Evolutionary conservation across 2,888 invertebrate species (phyloP), one percentile per base, ranked within the genome.

Genomic region (Epiblema foenella): DNA sequence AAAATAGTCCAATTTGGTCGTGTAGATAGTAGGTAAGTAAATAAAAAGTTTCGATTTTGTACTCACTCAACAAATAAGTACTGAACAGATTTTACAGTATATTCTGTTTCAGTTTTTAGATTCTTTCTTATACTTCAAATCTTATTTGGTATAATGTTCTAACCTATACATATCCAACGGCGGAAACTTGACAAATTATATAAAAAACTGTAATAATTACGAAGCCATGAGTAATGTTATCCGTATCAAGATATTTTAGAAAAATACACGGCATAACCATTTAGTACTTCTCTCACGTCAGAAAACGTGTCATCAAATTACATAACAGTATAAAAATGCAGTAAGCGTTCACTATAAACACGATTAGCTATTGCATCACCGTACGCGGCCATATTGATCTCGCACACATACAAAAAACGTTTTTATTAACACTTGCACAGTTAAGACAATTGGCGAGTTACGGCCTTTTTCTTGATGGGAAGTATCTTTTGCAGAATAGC

Each of bases 301-400:
- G 56, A 12, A 39, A 39, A 69, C 56, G 69, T 67, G 66, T 73
- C 71, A 73, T 72, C 73, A 73, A 66, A 73, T 86, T 85, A 80
- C 80, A 81, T 85, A 83, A 85, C 71, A 76, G 60, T 75, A 78
- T 81, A 87, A 90, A 89, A 90, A 91, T 90, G 85, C 89, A 74
- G 77, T 70, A 71, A 84, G 78, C 89, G 81, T 86, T 82, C 86
- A 88, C 87, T 85, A 90, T 89, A 87, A 85, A 84, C 87, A 81
- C 83, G 87, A 88, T 90, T 89, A 89, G 85, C 78, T 80, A 85
- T 91, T 92, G 84, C 91, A 85, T 91, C 90, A 91, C 77, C 80
- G 81, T 79, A 74, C 75, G 78, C 75, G 76, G 54, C 76, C 75
- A 76, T 67, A 33, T 56, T 68, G 72, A 74, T 72, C 75, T 76